phyloP scores from a whole-genome alignment of 2,113 vertebrate genomes.

The Microcebus lehilahytsara region DNA sequence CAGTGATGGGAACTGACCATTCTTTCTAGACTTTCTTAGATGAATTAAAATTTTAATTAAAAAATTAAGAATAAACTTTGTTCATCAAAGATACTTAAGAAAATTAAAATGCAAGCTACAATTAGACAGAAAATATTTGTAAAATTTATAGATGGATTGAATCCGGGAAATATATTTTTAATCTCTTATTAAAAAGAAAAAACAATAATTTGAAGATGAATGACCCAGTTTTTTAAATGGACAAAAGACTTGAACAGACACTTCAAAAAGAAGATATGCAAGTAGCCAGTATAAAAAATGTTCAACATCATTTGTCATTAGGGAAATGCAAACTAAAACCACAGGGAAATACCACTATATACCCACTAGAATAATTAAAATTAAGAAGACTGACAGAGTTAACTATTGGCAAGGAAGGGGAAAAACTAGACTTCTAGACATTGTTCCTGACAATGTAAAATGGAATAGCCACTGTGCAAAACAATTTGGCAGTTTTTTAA shows the following conservation, averaged over 20 bases:
- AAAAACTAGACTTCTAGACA: neutral
- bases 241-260: neutral
- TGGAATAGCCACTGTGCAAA: neutral
- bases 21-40: neutral
- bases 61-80: neutral
- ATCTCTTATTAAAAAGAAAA: neutral
- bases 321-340: neutral
- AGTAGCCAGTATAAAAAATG: neutral
- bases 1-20: neutral
- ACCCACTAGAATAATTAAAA: neutral
- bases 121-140: neutral
- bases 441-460: neutral
- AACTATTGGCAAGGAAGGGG: neutral
- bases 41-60: too few species aligned
- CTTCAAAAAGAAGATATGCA: neutral
- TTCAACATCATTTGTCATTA: neutral
- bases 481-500: neutral
- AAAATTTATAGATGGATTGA: neutral
- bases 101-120: neutral
- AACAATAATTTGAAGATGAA: neutral
- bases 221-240: neutral
- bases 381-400: neutral
- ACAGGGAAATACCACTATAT: neutral
- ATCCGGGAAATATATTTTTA: neutral
- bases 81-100: neutral